phyloP scores from a whole-genome alignment of 2,888 invertebrate genomes.

The Mycalesis mineus region DNA sequence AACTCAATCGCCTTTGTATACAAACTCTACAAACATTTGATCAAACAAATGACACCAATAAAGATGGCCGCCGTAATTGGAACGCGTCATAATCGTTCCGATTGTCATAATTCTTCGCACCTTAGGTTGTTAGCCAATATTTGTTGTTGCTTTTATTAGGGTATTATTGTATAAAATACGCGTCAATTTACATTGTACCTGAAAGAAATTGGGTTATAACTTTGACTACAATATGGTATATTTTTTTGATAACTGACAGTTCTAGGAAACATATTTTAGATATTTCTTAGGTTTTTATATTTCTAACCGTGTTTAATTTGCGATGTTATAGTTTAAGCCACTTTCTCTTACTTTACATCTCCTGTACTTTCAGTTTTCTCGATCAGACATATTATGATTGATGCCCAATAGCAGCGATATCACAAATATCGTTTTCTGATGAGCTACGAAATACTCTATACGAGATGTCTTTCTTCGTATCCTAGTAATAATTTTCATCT shows the following conservation, averaged over 20 bases:
- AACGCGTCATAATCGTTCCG: conserved; percentile 4
- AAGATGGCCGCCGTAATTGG: conserved; percentile 6
- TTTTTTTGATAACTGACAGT: neutral
- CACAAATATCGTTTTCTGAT: too few species aligned
- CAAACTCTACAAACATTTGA: neutral
- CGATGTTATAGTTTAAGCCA: too few species aligned
- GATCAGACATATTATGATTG: too few species aligned
- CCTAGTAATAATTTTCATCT: too few species aligned
- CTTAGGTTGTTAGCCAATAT: conserved; percentile 4
- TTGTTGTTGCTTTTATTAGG: neutral
- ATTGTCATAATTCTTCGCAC: neutral
- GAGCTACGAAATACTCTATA: too few species aligned
- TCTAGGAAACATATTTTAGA: too few species aligned
- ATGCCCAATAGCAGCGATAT: too few species aligned
- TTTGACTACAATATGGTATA: neutral
- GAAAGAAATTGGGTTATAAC: neutral
- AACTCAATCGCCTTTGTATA: neutral
- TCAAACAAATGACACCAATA: conserved; percentile 6
- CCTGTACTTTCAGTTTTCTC: too few species aligned
- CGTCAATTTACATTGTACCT: neutral
- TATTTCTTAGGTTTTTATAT: too few species aligned
- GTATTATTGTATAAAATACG: neutral
- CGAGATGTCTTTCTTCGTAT: too few species aligned
- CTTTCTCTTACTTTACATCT: too few species aligned
- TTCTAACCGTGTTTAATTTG: too few species aligned